Conservation (phyloP, 2,797 vertebrate genomes). For the Luscinia megarhynchos region DNA sequence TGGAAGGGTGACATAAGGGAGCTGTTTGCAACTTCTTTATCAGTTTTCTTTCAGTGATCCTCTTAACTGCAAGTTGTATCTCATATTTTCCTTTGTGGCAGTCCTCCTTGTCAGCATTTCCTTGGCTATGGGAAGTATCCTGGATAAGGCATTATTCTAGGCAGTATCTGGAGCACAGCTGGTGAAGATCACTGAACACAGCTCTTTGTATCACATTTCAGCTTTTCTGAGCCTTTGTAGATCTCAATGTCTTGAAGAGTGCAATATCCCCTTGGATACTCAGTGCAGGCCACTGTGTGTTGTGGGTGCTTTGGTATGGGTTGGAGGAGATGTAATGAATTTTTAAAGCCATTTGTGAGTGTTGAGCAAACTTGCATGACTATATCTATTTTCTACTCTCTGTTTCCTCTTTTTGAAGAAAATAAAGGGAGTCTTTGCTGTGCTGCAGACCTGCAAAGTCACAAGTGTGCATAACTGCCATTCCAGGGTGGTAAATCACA, state of each 20-base stretch:
- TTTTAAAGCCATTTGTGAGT: not conserved
- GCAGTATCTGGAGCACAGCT: not conserved
- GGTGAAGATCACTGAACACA: not conserved
- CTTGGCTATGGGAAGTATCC: not conserved
- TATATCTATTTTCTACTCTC: not conserved
- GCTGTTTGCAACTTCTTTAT: not conserved
- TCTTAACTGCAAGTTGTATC: not conserved
- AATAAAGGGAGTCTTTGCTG: not conserved
- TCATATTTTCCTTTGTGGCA: not conserved
- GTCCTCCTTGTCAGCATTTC: not conserved
- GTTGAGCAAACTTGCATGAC: not conserved
- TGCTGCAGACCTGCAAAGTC: not conserved
- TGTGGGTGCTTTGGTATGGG: not conserved
- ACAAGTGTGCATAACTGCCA: not conserved
- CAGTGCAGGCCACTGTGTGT: not conserved
- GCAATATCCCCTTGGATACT: not conserved
- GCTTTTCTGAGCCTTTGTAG: not conserved
- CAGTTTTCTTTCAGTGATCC: not conserved
- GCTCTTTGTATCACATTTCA: not conserved
- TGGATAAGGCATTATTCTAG: not conserved
- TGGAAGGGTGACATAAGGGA: not conserved
- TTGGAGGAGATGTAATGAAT: not conserved
- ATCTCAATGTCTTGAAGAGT: rapidly evolving
- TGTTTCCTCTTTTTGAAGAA: not conserved
- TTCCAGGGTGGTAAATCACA: not conserved